These are phyloP conservation scores for Rugalucina vietnamica DNA, from an alignment of 2,888 invertebrate species.

Conservation along the genomic window DNA sequence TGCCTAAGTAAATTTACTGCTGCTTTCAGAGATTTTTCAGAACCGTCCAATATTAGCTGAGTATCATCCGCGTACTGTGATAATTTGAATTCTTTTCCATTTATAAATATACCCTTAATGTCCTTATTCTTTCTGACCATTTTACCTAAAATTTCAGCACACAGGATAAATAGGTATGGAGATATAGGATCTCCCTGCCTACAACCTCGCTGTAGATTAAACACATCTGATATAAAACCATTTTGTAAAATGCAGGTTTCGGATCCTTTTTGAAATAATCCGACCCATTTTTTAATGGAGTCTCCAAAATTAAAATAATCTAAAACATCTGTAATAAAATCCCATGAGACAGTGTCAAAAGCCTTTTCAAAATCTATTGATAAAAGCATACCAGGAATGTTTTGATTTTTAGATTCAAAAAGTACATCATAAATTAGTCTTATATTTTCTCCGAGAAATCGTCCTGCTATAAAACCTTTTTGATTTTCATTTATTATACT, in stretches of 20 bases:
- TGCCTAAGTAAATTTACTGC: neutral
- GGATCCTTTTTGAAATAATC: neutral
- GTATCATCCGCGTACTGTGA: neutral
- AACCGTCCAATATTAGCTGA: neutral
- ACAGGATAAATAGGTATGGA: neutral
- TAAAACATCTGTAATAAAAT: neutral
- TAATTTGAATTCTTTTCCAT: neutral
- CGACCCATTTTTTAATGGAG: neutral
- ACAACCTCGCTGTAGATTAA: neutral
- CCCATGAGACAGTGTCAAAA: neutral
- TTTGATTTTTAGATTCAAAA: too few relatives aligned
- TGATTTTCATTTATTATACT: too few relatives aligned
- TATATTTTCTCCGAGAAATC: too few relatives aligned
- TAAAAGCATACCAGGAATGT: too few relatives aligned
- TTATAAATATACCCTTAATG: neutral
- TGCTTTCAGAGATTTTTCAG: neutral
- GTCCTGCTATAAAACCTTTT: too few relatives aligned
- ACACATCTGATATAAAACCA: neutral
- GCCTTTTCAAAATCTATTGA: slow-evolving; percentile 2
- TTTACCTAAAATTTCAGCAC: neutral
- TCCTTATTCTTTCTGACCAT: neutral
- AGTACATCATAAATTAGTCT: too few relatives aligned
- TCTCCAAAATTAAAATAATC: neutral
- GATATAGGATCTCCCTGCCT: neutral
- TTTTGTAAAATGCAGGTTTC: neutral